A percentile compares a stretch with the other conserved stretches of the same genome.
These are phyloP conservation scores for Discoglossus pictus DNA, from an alignment of 2,797 vertebrate genomes.

Conservation along the genomic window DNA sequence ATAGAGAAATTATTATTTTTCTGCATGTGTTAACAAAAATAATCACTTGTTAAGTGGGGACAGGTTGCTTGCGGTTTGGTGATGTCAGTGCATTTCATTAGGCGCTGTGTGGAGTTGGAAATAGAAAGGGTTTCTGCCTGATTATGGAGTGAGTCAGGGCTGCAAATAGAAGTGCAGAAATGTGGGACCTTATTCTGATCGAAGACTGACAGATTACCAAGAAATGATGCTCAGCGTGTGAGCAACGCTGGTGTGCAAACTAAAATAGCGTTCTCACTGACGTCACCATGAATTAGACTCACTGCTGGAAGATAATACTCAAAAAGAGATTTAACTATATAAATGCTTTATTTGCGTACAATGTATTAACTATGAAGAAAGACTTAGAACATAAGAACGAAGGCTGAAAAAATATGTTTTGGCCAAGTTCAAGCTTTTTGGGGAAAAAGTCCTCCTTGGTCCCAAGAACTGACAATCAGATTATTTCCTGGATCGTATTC, in stretches of 20 bases:
- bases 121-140: slow-evolving; percentile 36
- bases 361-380: no score
- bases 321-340: background rate
- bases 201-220: slow-evolving; percentile 39
- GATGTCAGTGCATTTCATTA: slow-evolving; percentile 18
- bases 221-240: slow-evolving; percentile 35
- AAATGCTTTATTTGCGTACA: no score
- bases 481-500: no score
- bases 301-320: background rate
- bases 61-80: background rate
- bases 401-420: no score
- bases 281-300: slow-evolving; percentile 39
- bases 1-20: background rate
- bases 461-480: no score
- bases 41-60: slow-evolving; percentile 8
- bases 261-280: slow-evolving; percentile 15
- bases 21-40: slow-evolving; percentile 6
- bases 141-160: slow-evolving; percentile 37
- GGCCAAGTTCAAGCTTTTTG: no score
- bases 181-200: slow-evolving; percentile 29
- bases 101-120: slow-evolving; percentile 37
- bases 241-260: slow-evolving; percentile 10
- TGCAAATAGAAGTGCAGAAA: slow-evolving; percentile 36
- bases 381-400: no score
- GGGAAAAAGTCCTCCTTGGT: no score